Base-by-base conservation (phyloP, 2,888 invertebrate genomes). In the Plusia festucae region DNA sequence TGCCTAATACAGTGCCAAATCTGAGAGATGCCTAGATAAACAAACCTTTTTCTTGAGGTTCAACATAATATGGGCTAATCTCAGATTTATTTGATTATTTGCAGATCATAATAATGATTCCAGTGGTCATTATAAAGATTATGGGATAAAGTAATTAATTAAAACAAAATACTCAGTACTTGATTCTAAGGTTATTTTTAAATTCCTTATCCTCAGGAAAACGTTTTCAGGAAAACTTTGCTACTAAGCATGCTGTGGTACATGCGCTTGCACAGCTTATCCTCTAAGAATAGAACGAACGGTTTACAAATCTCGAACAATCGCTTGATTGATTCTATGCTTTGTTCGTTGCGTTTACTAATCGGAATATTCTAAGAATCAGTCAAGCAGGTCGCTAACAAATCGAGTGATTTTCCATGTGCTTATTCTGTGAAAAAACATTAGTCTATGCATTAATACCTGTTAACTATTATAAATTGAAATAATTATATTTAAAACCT, bases 331-430 rank as follows among this genome's bases (percentile, higher is more conserved):
- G 22, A 13, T 65, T 20, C 20, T 67, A 65, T 53, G 58, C 71
- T 68, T 78, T 70, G 67, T 78, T 72, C 53, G 56, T 64, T 27
- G 44, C 27, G 58, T 63, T 67, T 61, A 71, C 59, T 71, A 60
- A 75, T 68, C 61, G 46, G 56, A 62, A 68, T 66, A 57, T 75
- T 66, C 71, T 52, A 13, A 58, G 70, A 75, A 70, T 18, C 53
- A 66, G 24, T 57, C 60, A 61, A 66, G 56, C 16, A 16, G 32
- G 46, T 20, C 53, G 54, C 32, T 56, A 32, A 20, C 27, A 5
- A 32, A 27, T 24, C 27, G 7, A 32, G 40, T 62, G 56, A 32
- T 66, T 74, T 70, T 70, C 66, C 60, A 65, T 57, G 59, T 40
- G 59, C 61, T 56, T 24, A 51, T 40, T 55, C 40, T 30, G 51